A percentile compares a stretch with the other conserved stretches of the same genome.
Conservation (phyloP, 2,888 invertebrate species). For the Molorchus minor region DNA sequence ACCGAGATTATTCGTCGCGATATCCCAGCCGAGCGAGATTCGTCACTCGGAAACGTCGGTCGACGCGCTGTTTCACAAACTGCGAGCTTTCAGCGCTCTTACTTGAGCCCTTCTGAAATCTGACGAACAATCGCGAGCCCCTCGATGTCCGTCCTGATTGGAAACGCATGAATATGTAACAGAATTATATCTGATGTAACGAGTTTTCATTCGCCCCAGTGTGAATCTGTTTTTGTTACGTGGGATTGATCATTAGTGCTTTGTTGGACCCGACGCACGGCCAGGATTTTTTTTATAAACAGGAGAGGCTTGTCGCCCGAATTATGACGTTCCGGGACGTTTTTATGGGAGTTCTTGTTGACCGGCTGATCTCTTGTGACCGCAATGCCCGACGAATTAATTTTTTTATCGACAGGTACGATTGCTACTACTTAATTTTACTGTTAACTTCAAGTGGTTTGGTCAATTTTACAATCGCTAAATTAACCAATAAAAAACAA, state of each 20-base stretch:
- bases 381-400: too few species aligned
- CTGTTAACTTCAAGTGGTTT: too few species aligned
- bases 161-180: constrained; percentile 53
- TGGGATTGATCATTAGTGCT: constrained; percentile 19
- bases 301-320: not conserved
- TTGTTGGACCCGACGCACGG: not conserved
- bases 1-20: not conserved
- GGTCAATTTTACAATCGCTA: too few species aligned
- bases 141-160: constrained; percentile 44
- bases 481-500: too few species aligned
- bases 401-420: too few species aligned
- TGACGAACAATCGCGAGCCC: constrained; percentile 33
- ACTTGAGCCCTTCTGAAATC: constrained; percentile 44
- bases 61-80: constrained; percentile 40
- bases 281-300: constrained; percentile 15
- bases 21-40: not conserved
- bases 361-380: too few species aligned
- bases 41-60: constrained; percentile 26
- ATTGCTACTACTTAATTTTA: too few species aligned
- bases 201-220: constrained; percentile 40
- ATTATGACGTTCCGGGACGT: constrained; percentile 1
- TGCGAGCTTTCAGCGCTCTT: constrained; percentile 48
- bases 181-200: constrained; percentile 48
- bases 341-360: too few species aligned
- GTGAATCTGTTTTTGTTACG: constrained; percentile 35